These are phyloP conservation scores for Dryococelus australis DNA, from an alignment of 2,888 invertebrate species.

Conservation along the genomic window DNA sequence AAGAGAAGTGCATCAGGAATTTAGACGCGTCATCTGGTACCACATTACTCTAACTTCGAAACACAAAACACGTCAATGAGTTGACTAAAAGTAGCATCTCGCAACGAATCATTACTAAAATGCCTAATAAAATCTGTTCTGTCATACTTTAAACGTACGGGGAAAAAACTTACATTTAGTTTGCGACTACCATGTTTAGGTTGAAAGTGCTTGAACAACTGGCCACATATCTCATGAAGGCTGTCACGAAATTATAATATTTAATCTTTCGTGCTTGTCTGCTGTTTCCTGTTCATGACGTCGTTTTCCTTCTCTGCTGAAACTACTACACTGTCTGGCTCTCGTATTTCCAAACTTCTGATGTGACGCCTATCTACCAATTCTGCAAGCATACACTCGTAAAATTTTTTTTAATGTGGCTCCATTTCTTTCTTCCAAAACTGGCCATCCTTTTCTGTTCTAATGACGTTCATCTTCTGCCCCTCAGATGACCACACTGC, in stretches of 20 bases:
- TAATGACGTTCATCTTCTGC: not conserved
- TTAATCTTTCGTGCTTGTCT: constrained; percentile 50
- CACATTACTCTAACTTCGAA: no score
- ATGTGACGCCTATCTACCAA: not conserved
- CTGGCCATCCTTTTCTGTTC: not conserved
- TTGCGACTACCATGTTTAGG: no score
- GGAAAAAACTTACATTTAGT: no score
- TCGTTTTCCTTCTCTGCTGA: not conserved
- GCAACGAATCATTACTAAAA: no score
- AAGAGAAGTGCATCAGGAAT: no score
- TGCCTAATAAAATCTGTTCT: no score
- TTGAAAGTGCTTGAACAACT: no score
- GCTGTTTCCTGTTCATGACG: constrained; percentile 51
- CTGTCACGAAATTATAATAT: constrained; percentile 16
- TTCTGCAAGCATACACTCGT: constrained; percentile 12
- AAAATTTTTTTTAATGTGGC: not conserved
- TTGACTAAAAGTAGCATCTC: no score
- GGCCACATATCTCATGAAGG: no score
- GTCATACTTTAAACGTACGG: no score
- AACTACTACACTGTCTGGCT: not conserved
- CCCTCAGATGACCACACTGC: not conserved
- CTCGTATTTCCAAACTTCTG: not conserved
- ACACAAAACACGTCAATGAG: no score
- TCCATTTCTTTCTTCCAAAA: constrained; percentile 11
- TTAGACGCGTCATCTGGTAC: no score